Conservation (phyloP, 2,113 vertebrate species). For the Scalopus aquaticus region DNA sequence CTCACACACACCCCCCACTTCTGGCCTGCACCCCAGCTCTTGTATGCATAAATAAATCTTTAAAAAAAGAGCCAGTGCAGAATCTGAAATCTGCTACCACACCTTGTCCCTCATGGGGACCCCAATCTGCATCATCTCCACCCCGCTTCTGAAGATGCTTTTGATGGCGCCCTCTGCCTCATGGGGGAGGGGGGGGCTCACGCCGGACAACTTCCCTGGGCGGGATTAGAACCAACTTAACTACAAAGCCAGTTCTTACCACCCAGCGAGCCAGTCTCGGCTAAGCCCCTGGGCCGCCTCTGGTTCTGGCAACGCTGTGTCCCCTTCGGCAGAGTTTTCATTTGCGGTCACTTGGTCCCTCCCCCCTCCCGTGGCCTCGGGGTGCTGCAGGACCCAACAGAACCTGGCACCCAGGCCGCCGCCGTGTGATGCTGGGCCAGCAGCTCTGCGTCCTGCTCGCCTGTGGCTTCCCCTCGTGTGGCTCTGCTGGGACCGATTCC, state of each 20-base stretch:
- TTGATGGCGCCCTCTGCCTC: accelerated
- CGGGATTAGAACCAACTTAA: accelerated
- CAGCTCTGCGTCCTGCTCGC: slow-evolving; percentile 56
- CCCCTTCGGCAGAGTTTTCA: not conserved
- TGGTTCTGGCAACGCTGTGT: too few species aligned
- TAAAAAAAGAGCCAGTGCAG: too few species aligned
- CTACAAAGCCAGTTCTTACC: accelerated
- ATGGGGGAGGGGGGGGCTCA: too few species aligned
- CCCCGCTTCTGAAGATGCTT: not conserved
- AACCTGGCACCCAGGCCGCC: too few species aligned
- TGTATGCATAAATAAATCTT: too few species aligned
- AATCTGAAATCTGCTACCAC: not conserved
- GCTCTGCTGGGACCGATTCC: slow-evolving; percentile 53
- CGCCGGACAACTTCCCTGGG: accelerated
- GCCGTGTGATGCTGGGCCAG: not conserved
- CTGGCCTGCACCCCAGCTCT: too few species aligned
- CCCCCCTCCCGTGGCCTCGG: too few species aligned
- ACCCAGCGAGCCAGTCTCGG: accelerated
- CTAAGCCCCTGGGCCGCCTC: too few species aligned
- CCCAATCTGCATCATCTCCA: accelerated
- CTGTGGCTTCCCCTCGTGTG: not conserved
- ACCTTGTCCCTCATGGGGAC: too few species aligned
- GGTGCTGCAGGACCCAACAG: not conserved
- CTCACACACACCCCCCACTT: too few species aligned
- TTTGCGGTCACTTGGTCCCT: not conserved